phyloP scores from a whole-genome alignment of 2,113 vertebrate species.

The Larimichthys crocea region DNA sequence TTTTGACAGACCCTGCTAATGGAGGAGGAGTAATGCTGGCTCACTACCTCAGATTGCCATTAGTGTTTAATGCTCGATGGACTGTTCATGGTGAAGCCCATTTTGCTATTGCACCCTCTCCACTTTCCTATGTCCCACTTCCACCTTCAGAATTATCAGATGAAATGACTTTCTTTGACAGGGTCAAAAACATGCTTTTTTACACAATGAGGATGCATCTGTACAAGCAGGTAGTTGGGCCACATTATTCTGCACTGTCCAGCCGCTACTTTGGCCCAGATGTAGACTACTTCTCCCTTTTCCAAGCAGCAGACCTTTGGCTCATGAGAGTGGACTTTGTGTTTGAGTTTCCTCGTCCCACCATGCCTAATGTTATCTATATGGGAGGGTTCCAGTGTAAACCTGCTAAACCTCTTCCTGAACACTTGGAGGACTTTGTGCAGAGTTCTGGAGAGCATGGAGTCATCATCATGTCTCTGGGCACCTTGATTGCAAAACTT shows the following conservation, averaged over 20 bases:
- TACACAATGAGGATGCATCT: conserved; percentile 56
- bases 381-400: conserved; percentile 85
- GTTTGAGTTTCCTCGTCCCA: too few relatives aligned
- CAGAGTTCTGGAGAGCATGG: conserved; percentile 81
- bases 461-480: conserved; percentile 83
- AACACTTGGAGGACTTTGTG: conserved; percentile 79
- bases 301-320: conserved; percentile 84
- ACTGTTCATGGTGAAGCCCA: conserved; percentile 73
- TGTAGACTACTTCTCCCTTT: conserved; percentile 60
- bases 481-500: conserved; percentile 75
- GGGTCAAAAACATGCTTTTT: conserved; percentile 70
- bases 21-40: conserved; percentile 72
- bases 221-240: conserved; percentile 52
- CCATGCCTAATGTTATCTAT: conserved; percentile 79
- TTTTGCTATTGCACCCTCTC: conserved; percentile 75
- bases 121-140: conserved; percentile 78
- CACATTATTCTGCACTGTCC: conserved; percentile 57
- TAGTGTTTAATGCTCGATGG: conserved; percentile 76
- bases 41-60: conserved; percentile 68
- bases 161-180: conserved; percentile 76
- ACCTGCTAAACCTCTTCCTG: conserved; percentile 76
- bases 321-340: conserved; percentile 55
- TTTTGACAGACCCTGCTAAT: conserved; percentile 77
- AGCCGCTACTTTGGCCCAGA: conserved; percentile 71
- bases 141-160: conserved; percentile 69